Base-by-base conservation (phyloP, 1,140 invertebrate genomes). In the Pogonomyrmex californicus region DNA sequence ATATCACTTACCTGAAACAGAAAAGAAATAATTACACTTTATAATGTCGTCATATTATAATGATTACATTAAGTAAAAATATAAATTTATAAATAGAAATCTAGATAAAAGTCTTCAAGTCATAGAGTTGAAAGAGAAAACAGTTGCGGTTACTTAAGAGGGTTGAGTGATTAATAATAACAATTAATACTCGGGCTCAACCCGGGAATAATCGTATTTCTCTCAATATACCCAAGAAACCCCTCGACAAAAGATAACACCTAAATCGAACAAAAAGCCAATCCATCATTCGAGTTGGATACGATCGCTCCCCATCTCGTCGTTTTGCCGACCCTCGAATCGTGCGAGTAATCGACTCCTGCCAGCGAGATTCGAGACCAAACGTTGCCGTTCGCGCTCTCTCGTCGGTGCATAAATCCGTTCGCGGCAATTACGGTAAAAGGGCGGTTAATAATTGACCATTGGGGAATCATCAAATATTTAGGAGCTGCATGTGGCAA, bases 391-490 rank as follows among this genome's bases (percentile, higher is more conserved):
- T 78, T 81, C 47, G 73, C 47, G 38, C 58, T 65, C 38, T 79
- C 58, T 65, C 38, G 58, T 78, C 49, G 60, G 17, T 44, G 36
- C 76, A 91, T 90, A 88, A 91, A 91, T 85, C 70, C 73, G 85
- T 91, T 83, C 76, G 68, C 60, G 73, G 87, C 87, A 87, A 90
- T 92, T 90, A 81, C 66, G 75, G 51, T 91, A 83, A 91, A 89
- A 91, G 86, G 76, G 10, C 38, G 41, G 4, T 89, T 87, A 91
- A 93, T 89, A 91, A 91, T 91, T 91, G 87, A 91, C 76, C 36
- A 38, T 63, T 33, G 71, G 38, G 60, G 44, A 58, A 30, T 76
- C 14, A 38, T 87, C 73, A 68, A 83, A 83, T 79, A 86, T 83
- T 88, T 86, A 88, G 68, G 38, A 73, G 33, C 30, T 88, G n/a